Evolutionary conservation across 2,888 invertebrate species (phyloP).

Genomic region (Lasioglossum marginatum): DNA sequence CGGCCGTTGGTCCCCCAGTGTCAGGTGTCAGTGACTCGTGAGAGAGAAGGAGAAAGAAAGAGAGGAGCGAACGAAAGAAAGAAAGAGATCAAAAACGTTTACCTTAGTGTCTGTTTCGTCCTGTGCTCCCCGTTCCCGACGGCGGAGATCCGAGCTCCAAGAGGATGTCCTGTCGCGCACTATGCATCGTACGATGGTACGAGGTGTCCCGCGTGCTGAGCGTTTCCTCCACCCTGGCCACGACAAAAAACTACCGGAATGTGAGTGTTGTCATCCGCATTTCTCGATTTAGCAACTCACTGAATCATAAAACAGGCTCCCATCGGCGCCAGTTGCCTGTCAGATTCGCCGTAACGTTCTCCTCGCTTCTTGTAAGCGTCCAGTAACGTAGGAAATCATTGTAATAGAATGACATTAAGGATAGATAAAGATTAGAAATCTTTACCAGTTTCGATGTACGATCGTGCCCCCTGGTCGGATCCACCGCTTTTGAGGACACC

Average conservation of each 20-base stretch:
- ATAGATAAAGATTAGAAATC: no score
- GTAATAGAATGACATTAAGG: background rate
- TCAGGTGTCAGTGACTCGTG: conserved; percentile 56
- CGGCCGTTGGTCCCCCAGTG: conserved; percentile 69
- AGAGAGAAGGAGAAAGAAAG: background rate
- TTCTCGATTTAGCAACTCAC: background rate
- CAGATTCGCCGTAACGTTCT: background rate
- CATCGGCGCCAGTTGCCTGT: background rate
- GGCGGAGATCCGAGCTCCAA: background rate
- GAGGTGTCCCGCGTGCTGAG: conserved; percentile 79
- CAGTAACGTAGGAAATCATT: background rate
- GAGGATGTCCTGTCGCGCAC: conserved; percentile 77
- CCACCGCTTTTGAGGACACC: background rate
- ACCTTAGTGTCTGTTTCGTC: conserved; percentile 11
- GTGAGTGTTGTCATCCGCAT: conserved; percentile 68
- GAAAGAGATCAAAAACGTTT: background rate
- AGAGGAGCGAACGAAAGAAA: background rate
- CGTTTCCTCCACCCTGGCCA: conserved; percentile 74
- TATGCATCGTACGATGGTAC: conserved; percentile 76
- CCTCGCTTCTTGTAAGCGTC: background rate
- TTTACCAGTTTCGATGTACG: background rate
- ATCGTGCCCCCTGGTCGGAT: no score
- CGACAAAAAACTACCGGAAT: conserved; percentile 76
- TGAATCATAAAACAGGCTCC: background rate
- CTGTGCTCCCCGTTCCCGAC: conserved; percentile 23